Evolutionary conservation across 2,113 vertebrate genomes (phyloP), one percentile per base, ranked within the genome.

Genomic region (Zootoca vivipara): DNA sequence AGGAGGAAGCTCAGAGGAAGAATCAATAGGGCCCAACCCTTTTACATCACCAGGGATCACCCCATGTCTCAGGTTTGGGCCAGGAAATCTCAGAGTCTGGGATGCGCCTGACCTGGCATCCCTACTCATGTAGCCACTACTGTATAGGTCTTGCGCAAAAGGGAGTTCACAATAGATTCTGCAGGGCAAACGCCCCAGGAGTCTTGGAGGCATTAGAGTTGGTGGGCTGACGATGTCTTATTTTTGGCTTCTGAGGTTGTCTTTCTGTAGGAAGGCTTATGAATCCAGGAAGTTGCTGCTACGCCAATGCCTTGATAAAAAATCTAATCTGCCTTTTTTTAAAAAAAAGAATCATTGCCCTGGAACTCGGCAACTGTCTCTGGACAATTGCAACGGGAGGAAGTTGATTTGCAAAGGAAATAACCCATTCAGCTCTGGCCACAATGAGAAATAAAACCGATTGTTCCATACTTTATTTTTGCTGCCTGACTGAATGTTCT

Each of bases 381-480:
- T 86, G 92, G 78, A 70, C 26, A 56, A 42, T 93, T 83, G 89
- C 85, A 88, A 90, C 56, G 89, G 73, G 46, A 90, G 87, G 93
- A 92, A 94, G 72, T 18, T 40, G 78, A 83, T 56, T 75, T 81
- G 74, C 38, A 92, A 83, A 94, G 87, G 90, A 95, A 92, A 75
- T 74, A 85, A 70, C n/a, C 81, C 90, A 18, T 85, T 93, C 85
- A 83, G 85, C 89, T 90, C 58, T 42, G 87, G 88, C 78, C 89
- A 73, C 81, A 90, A 46, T 79, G 74, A 77, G 78, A 94, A 89
- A 83, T 93, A 88, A 64, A 46, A 13, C 72, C 75, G 56, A 74
- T 87, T 86, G 67, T 89, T 67, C 70, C 35, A 40, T 83, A 52
- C 7, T 62, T 64, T 87, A 84, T 65, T 72, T 64, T 35, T 24